Evolutionary conservation across 2,888 invertebrate species (phyloP), one percentile per base, ranked within the genome.

Genomic region (Mycalesis mineus): DNA sequence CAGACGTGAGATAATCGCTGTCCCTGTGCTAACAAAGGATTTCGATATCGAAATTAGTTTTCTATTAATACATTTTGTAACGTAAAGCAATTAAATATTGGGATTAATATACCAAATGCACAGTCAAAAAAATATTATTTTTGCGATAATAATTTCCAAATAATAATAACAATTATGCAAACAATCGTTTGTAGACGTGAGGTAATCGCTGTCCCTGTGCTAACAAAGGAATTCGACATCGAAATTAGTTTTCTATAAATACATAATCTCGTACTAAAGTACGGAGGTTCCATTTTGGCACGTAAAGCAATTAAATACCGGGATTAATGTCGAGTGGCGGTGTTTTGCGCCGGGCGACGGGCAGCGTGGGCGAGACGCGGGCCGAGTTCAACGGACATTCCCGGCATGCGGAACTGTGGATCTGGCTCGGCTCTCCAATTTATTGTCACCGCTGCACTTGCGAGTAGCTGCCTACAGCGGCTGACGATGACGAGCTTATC

Each of bases 301-400:
- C 56, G 53, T 55, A 55, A 55, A 61, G 51, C 61, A 61, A 45
- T 55, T 57, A 60, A 48, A 62, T 60, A 55, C 55, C 55, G 13
- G 57, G 57, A 60, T 59, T 59, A 57, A 62, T 59, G 59, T 59
- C 58, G 57, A 61, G 59, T 62, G 62, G 61, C 47, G 50, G 56
- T 57, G 56, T 52, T 52, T 52, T 52, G 53, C 53, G 53, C 3
- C 53, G 44, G 45, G n/a, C n/a, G n/a, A n/a, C n/a, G n/a, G 60
- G 54, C 51, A 55, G 64, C 62, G 68, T 66, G 66, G 67, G 71
- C 68, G 79, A 80, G 81, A 71, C 78, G 62, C 68, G 67, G 72
- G 73, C 80, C 52, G 82, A 78, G 83, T 80, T 80, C 82, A 83
- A 74, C 76, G 82, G 79, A 82, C 83, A 80, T 71, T 75, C 74